Percentiles rank a stretch among this genome's conserved stretches.
phyloP scores from a whole-genome alignment of 1,140 invertebrate genomes.

The Pteromalus puparum region DNA sequence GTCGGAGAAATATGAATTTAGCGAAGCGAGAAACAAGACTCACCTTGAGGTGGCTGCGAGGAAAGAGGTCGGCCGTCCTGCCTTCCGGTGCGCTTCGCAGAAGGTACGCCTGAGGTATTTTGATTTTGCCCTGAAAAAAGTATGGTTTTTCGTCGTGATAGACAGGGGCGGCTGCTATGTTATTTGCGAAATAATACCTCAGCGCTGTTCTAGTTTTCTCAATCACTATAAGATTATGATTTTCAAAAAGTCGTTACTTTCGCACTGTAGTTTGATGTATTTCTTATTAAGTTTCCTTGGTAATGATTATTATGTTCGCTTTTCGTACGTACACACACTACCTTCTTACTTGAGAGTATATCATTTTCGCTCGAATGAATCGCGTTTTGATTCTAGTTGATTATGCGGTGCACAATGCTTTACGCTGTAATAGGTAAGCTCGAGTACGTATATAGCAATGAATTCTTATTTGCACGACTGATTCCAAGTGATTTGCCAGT shows the following conservation, averaged over 20 bases:
- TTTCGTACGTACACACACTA: neutral
- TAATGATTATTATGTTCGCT: neutral
- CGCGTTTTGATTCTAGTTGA: neutral
- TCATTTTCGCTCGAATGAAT: neutral
- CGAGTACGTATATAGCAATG: neutral
- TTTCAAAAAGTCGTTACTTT: neutral
- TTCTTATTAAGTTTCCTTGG: neutral
- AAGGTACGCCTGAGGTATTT: constrained; percentile 60
- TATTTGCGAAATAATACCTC: neutral
- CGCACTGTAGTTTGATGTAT: neutral
- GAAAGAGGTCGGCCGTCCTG: constrained; percentile 60
- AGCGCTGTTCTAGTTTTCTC: neutral
- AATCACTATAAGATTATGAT: neutral
- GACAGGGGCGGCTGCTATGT: neutral
- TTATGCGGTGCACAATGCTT: neutral
- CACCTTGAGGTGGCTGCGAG: constrained; percentile 65
- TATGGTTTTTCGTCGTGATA: neutral
- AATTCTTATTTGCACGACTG: constrained; percentile 8
- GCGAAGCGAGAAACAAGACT: constrained; percentile 7
- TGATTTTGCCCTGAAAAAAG: constrained; percentile 58
- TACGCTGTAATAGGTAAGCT: too few species aligned
- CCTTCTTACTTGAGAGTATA: too few species aligned
- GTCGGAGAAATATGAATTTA: constrained; percentile 2
- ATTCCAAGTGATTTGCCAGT: neutral
- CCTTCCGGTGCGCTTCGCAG: constrained; percentile 56